Percentiles rank a stretch among this genome's conserved stretches.
Evolutionary conservation across 2,113 vertebrate species (phyloP).

Genomic region (Deroptyus accipitrinus): DNA sequence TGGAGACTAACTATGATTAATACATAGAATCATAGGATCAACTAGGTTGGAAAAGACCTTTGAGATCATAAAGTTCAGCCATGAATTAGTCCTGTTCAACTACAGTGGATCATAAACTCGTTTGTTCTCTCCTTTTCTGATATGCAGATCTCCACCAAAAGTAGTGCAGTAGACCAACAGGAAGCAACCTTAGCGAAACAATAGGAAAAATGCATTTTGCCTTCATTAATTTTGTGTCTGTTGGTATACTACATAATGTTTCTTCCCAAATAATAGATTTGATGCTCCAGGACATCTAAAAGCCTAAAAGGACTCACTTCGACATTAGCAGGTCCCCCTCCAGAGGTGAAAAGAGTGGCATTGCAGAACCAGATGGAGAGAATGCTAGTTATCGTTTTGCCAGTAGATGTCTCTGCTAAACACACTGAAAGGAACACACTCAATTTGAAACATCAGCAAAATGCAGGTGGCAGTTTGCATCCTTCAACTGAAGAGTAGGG

Average conservation of each 20-base stretch:
- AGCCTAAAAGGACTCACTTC: not conserved
- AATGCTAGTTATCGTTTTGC: not conserved
- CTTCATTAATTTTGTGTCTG: not conserved
- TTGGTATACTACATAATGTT: not conserved
- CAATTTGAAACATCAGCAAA: not conserved
- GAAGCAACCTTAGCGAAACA: not conserved
- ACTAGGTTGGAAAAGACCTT: not conserved
- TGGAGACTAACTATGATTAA: not conserved
- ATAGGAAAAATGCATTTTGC: not conserved
- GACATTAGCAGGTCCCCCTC: not conserved
- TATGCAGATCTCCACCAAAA: not conserved
- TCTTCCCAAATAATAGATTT: not conserved
- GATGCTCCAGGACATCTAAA: not conserved
- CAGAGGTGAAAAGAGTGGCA: not conserved
- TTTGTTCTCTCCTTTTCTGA: not conserved
- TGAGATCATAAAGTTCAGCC: not conserved
- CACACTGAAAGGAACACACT: not conserved
- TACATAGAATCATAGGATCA: not conserved
- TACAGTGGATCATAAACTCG: not conserved
- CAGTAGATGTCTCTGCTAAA: conserved; percentile 66
- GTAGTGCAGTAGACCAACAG: not conserved
- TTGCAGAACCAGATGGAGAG: not conserved
- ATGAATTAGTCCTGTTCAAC: not conserved
- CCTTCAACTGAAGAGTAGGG: not conserved
- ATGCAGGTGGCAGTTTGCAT: not conserved